Base-by-base conservation (phyloP, 2,113 vertebrate species). In the Pedetes capensis region DNA sequence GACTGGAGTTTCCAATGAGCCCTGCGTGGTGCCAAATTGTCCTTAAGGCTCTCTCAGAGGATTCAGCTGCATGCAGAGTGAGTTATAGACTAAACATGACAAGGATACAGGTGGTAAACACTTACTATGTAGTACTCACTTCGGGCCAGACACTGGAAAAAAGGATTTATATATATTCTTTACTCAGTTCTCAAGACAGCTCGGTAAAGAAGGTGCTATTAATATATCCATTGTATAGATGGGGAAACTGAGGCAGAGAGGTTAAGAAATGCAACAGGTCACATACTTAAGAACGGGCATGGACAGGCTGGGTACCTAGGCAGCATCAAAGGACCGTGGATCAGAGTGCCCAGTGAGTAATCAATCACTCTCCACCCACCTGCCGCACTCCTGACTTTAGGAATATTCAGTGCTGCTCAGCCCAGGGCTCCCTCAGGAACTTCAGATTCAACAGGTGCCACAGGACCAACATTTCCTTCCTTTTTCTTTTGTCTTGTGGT, bases 251-350 rank as follows among this genome's bases (percentile, higher is more conserved):
- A 82, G 3, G 37, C n/a, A 57, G 34, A 49, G 49, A 71, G 13
- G 14, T 49, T 80, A 76, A 68, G 79, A 63, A 20, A 53, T 29
- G 44, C 34, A 37, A 63, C 34, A 86, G 57, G 25, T 66, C 9
- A 39, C 27, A 23, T 14, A 29, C 13, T 57, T 59, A 57, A 68
- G 22, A 82, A 61, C 10, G 55, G 32, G 6, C 8, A 61, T 2
- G 44, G 22, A 5, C 59, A 55, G 53, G 37, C 42, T 59, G 44
- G 23, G 64, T 13, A 63, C 18, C 27, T 53, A 75, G 68, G 32
- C 53, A n/a, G n/a, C n/a, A n/a, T n/a, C n/a, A n/a, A n/a, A n/a
- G 68, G 16, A 88, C 47, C 68, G 64, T 22, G 61, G 47, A 91
- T 0, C 13, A 57, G 25, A 88, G 76, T 22, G 55, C 55, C 42